Percentiles rank a stretch among this genome's conserved stretches.
Conservation (phyloP, 2,888 invertebrate genomes). For the Sesamia inferens region DNA sequence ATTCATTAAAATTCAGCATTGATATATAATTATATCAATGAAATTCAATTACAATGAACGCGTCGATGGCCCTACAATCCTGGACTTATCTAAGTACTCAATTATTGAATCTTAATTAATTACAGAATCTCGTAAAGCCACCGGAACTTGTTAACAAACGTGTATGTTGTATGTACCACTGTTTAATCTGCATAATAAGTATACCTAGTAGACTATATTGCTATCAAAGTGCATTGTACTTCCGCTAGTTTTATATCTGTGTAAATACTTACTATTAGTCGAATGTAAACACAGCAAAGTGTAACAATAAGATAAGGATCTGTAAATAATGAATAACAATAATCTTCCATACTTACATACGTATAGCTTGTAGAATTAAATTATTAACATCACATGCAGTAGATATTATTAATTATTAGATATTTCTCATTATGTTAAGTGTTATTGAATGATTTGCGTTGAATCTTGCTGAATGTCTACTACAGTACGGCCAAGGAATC, state of each 20-base stretch:
- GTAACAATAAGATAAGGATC: constrained; percentile 46
- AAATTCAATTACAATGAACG: not conserved
- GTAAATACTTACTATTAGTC: constrained; percentile 59
- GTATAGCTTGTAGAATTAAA: constrained; percentile 62
- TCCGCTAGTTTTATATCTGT: constrained; percentile 66
- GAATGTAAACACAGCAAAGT: constrained; percentile 51
- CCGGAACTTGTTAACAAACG: constrained; percentile 16
- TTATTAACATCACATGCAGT: constrained; percentile 73
- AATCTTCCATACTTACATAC: constrained; percentile 47
- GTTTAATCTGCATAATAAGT: constrained; percentile 30
- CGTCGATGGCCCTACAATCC: not conserved
- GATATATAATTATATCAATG: too few relatives aligned
- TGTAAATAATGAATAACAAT: constrained; percentile 67
- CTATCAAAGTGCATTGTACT: constrained; percentile 77
- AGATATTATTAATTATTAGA: constrained; percentile 51
- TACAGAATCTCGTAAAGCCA: constrained; percentile 17
- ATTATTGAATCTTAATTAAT: constrained; percentile 8
- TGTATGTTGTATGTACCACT: not conserved
- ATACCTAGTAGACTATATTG: constrained; percentile 46
- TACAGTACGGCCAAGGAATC: too few relatives aligned
- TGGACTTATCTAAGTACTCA: not conserved
- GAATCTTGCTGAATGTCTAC: constrained; percentile 57
- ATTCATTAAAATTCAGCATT: not conserved
- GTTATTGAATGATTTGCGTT: constrained; percentile 55
- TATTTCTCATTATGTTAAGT: constrained; percentile 59